These are phyloP conservation scores for Varecia variegata DNA, from an alignment of 2,797 vertebrate species.

Conservation along the genomic window DNA sequence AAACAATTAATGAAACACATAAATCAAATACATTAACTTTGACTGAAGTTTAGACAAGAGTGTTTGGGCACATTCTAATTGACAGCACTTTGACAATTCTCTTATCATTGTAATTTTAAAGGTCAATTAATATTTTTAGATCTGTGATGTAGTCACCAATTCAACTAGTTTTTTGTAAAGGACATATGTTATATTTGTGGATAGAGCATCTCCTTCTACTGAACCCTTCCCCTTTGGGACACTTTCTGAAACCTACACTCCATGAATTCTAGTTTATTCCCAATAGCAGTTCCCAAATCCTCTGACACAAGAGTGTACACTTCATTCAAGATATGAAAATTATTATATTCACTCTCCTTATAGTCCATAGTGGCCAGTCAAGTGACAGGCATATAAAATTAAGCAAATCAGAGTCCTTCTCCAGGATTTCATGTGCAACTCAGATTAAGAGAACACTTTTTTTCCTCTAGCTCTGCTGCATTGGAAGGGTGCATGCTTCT, in stretches of 20 bases:
- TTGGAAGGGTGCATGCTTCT: not conserved
- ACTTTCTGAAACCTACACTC: not conserved
- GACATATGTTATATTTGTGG: not conserved
- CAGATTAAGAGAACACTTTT: not conserved
- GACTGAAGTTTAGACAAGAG: not conserved
- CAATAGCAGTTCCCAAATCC: not conserved
- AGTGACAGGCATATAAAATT: not conserved
- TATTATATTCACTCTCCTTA: not conserved
- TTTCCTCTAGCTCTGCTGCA: not conserved
- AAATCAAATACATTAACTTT: not conserved
- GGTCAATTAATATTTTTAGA: not conserved
- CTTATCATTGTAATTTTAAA: not conserved
- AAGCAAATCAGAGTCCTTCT: not conserved
- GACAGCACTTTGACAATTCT: not conserved
- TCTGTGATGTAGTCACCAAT: not conserved
- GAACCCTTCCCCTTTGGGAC: not conserved
- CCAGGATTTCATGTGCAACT: not conserved
- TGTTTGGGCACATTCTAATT: not conserved
- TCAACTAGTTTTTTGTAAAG: not conserved
- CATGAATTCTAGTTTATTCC: not conserved
- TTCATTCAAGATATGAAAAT: not conserved
- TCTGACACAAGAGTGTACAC: not conserved
- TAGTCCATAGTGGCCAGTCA: not conserved
- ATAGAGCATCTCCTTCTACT: not conserved
- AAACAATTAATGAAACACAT: not conserved